Base-by-base conservation (phyloP, 2,888 invertebrate genomes). In the Ormyrus rosae region DNA sequence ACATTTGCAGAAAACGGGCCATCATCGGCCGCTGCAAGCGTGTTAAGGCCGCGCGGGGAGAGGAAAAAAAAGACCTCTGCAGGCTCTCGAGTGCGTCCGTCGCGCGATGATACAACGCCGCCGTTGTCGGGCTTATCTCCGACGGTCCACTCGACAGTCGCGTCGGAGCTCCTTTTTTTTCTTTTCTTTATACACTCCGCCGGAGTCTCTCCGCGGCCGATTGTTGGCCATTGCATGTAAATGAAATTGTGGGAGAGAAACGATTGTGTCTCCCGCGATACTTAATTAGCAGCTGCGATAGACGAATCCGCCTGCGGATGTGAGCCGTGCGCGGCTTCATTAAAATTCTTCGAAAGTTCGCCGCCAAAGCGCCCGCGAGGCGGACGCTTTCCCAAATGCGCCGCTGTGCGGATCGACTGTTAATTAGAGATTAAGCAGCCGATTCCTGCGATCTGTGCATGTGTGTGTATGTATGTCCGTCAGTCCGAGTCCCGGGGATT, bases 221-320 rank as follows among this genome's bases (percentile, higher is more conserved):
- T 76, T 76, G 76, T 70, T 68, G 19, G 19, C 19, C 69, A 77
- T 77, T 77, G 58, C 70, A 77, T 77, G 70, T 77, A 77, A 77
- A 77, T 77, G 70, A 77, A 71, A 70, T 64, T 77, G 77, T 77
- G 77, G 70, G 77, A 77, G 77, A 77, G 8, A 50, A 63, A 48
- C 72, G 51, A 72, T 72, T 72, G 72, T 72, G 19, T 61, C 58
- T 61, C n/a, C 51, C 51, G 19, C 13, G 74, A 51, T 50, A 61
- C 68, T 75, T 75, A 68, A 75, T 75, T 75, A 75, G 75, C 53
- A 50, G 68, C 60, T n/a, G 11, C 46, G 53, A 74, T 74, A 74
- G 74, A 64, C 58, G 51, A 74, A 74, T 19, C 19, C 2, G 19
- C 19, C 67, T 68, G 68, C 75, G 75, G 75, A 68, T 75, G 68